These are phyloP conservation scores for Microtus oregoni DNA, from an alignment of 2,113 vertebrate genomes.

Conservation along the genomic window DNA sequence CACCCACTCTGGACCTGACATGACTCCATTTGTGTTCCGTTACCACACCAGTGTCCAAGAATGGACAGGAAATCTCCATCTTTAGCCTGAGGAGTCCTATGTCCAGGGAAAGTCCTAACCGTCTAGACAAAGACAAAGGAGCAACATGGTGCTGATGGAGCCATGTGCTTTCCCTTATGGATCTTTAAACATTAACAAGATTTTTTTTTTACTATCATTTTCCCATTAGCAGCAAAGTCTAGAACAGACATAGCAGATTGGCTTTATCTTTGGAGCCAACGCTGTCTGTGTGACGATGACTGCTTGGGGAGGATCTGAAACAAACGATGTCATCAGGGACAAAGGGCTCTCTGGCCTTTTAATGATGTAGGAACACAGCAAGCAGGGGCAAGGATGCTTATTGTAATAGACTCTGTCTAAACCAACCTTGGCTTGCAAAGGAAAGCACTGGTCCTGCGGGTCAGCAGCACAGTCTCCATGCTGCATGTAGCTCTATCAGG, in stretches of 20 bases:
- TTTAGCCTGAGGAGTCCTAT: background rate
- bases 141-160: background rate
- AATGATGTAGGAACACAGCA: background rate
- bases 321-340: background rate
- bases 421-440: background rate
- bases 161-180: background rate
- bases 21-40: background rate
- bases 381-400: background rate
- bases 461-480: background rate
- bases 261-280: background rate
- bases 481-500: background rate
- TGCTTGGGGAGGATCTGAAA: background rate
- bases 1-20: background rate
- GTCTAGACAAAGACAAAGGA: background rate
- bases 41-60: background rate
- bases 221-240: background rate
- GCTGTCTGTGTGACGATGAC: background rate
- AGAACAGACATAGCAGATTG: background rate
- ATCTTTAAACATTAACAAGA: background rate
- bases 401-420: background rate
- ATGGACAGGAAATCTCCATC: background rate
- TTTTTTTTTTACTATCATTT: background rate
- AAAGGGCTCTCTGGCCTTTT: background rate
- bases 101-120: background rate
- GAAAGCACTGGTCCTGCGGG: background rate